phyloP scores from a whole-genome alignment of 1,140 invertebrate species.

The Pseudomyrmex pallidus region DNA sequence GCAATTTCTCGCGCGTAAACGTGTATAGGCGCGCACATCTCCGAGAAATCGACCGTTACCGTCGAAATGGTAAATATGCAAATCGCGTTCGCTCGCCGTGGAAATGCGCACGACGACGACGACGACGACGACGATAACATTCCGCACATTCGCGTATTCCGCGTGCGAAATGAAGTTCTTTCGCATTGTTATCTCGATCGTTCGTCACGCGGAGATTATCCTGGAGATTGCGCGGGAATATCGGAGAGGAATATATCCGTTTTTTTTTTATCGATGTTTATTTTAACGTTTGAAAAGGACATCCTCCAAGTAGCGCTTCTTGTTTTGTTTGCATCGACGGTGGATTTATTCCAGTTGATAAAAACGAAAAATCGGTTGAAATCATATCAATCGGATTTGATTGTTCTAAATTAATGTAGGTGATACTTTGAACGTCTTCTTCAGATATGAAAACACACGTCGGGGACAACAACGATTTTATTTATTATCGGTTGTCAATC shows the following conservation, averaged over 20 bases:
- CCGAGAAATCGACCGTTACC: slow-evolving; percentile 16
- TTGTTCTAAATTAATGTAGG: too few relatives aligned
- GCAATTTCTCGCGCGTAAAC: not conserved
- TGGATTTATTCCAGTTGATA: too few relatives aligned
- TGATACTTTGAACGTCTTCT: too few relatives aligned
- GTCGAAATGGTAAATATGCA: slow-evolving; percentile 33
- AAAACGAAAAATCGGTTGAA: too few relatives aligned
- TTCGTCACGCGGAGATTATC: not conserved
- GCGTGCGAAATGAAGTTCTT: not conserved
- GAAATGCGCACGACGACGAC: slow-evolving; percentile 13
- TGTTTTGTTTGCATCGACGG: not conserved
- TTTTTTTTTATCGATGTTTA: not conserved
- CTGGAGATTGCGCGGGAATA: not conserved
- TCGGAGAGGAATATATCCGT: not conserved
- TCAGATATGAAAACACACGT: too few relatives aligned
- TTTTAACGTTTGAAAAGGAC: not conserved
- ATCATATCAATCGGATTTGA: too few relatives aligned
- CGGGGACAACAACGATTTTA: too few relatives aligned
- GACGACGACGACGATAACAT: not conserved
- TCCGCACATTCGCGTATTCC: slow-evolving; percentile 40
- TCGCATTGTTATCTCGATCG: not conserved
- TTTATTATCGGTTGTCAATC: too few relatives aligned
- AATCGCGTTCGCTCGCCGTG: slow-evolving; percentile 5
- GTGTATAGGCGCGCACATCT: not conserved
- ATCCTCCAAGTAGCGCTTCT: not conserved